These are phyloP conservation scores for Eupithecia inturbata DNA, from an alignment of 2,888 invertebrate genomes.

Conservation along the genomic window DNA sequence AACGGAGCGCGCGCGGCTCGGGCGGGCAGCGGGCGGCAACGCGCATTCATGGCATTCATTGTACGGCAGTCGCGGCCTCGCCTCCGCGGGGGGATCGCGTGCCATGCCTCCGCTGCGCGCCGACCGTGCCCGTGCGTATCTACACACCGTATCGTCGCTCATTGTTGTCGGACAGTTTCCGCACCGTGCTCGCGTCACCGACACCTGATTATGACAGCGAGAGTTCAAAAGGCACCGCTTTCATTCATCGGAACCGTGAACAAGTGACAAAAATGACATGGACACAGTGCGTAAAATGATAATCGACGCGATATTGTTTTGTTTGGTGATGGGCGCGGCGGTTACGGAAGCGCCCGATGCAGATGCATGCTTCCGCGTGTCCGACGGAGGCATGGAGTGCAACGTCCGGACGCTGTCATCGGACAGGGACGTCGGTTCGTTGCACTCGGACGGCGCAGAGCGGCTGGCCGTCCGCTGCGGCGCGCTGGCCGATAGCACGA, in stretches of 20 bases:
- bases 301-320: constrained; percentile 81
- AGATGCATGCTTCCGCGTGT: constrained; percentile 77
- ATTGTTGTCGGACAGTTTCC: constrained; percentile 66
- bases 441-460: constrained; percentile 88
- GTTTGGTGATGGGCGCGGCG: constrained; percentile 83
- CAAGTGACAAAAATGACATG: constrained; percentile 80
- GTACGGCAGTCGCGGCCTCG: constrained; percentile 79
- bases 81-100: constrained; percentile 74
- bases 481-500: constrained; percentile 86
- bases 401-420: constrained; percentile 88
- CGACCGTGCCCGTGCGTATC: constrained; percentile 38
- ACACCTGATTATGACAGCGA: constrained; percentile 72
- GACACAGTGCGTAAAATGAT: constrained; percentile 82
- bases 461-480: constrained; percentile 90
- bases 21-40: constrained; percentile 1
- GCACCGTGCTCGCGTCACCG: constrained; percentile 60
- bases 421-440: constrained; percentile 86
- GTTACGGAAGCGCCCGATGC: constrained; percentile 79
- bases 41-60: constrained; percentile 79
- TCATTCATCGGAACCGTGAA: constrained; percentile 67
- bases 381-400: constrained; percentile 82
- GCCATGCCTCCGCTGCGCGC: constrained; percentile 9
- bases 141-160: constrained; percentile 62
- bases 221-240: constrained; percentile 60
- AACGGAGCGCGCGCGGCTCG: constrained; percentile 44